phyloP scores from a whole-genome alignment of 2,797 vertebrate genomes.

The Acrossocheilus fasciatus region DNA sequence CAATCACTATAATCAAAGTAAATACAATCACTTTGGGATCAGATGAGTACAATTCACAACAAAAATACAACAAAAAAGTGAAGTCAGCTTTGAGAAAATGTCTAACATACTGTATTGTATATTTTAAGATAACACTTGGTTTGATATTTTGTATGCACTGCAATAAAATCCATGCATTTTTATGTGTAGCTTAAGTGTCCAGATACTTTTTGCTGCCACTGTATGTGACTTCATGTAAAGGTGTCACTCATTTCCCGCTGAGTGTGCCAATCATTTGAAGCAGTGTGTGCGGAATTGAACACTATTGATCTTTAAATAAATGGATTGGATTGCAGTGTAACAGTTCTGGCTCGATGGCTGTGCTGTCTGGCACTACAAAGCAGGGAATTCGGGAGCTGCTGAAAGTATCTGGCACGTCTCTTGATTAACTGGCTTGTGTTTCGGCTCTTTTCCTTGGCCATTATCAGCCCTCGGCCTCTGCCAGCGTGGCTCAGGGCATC shows the following conservation, averaged over 20 bases:
- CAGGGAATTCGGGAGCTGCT: slow-evolving; percentile 27
- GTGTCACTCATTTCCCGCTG: slow-evolving; percentile 29
- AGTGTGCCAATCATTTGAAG: slow-evolving; percentile 37
- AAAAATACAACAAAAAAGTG: background rate
- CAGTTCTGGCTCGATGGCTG: slow-evolving; percentile 46
- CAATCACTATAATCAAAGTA: background rate
- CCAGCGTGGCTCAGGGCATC: slow-evolving; percentile 65
- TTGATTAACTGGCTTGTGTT: slow-evolving; percentile 39
- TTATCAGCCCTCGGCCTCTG: slow-evolving; percentile 71
- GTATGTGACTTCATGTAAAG: slow-evolving; percentile 23
- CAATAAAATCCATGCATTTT: background rate
- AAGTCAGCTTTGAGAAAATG: background rate
- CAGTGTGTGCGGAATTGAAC: slow-evolving; percentile 36
- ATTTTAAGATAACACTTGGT: background rate
- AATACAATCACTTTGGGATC: background rate
- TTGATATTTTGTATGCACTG: background rate
- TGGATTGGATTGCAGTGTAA: slow-evolving; percentile 53
- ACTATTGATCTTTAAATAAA: slow-evolving; percentile 55
- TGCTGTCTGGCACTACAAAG: slow-evolving; percentile 30
- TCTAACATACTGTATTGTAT: no score
- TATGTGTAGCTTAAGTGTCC: slow-evolving; percentile 7
- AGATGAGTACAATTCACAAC: background rate
- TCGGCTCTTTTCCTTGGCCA: slow-evolving; percentile 63
- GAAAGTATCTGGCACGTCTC: slow-evolving; percentile 37
- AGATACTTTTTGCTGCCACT: slow-evolving; percentile 7